These are phyloP conservation scores for Mesochorus sp. DNA, from an alignment of 2,888 invertebrate genomes.

Conservation along the genomic window DNA sequence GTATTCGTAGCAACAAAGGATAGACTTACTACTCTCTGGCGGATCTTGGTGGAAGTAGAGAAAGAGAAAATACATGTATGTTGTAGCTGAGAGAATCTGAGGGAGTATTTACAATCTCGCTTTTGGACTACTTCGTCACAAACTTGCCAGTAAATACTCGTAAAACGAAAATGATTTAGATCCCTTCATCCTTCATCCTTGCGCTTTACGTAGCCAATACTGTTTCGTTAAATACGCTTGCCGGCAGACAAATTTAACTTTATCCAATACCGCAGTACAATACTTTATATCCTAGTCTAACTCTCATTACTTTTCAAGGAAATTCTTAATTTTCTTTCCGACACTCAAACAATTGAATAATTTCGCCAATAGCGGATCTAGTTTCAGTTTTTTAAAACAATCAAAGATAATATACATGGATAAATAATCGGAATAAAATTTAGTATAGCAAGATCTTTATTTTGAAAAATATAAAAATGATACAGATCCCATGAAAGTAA, in stretches of 20 bases:
- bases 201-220: background rate
- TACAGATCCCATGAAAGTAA: too few species aligned
- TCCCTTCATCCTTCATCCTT: background rate
- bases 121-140: slow-evolving; percentile 30
- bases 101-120: slow-evolving; percentile 1
- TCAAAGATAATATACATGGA: too few species aligned
- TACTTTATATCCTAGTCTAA: background rate
- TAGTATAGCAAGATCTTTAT: too few species aligned
- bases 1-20: slow-evolving; percentile 38
- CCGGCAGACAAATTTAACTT: background rate
- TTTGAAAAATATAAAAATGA: too few species aligned
- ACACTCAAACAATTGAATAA: too few species aligned
- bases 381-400: too few species aligned
- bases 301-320: too few species aligned
- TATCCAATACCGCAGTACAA: background rate
- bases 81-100: background rate
- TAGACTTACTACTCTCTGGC: slow-evolving; percentile 12
- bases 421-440: too few species aligned
- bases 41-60: background rate
- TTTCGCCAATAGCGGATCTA: too few species aligned
- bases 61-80: background rate
- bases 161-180: slow-evolving; percentile 22
- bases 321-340: too few species aligned
- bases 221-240: background rate
- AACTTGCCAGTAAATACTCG: slow-evolving; percentile 16